Evolutionary conservation across 2,113 vertebrate genomes (phyloP).

Genomic region (Scytalopus superciliaris): DNA sequence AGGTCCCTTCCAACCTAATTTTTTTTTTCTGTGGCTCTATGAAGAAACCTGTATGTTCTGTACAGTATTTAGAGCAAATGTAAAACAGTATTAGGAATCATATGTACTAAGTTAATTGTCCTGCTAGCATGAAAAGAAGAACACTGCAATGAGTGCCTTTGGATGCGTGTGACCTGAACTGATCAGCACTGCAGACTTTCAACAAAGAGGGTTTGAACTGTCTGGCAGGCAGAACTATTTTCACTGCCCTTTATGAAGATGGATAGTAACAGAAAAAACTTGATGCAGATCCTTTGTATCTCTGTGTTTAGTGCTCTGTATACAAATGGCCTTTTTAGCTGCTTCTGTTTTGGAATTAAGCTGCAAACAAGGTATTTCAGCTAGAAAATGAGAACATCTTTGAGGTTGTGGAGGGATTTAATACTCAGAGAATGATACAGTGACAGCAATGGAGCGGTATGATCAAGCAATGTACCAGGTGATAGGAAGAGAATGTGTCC

Average conservation of each 20-base stretch:
- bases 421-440: not conserved
- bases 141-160: not conserved
- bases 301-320: not conserved
- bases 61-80: not conserved
- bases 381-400: conserved; percentile 25
- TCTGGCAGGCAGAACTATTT: conserved; percentile 22
- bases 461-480: not conserved
- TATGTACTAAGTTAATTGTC: not conserved
- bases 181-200: not conserved
- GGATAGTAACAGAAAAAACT: conserved; percentile 23
- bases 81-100: not conserved
- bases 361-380: not conserved
- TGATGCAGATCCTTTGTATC: not conserved
- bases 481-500: conserved; percentile 5
- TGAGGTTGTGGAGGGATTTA: not conserved
- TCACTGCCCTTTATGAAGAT: not conserved
- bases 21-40: not conserved
- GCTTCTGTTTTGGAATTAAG: not conserved
- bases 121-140: not conserved
- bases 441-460: not conserved
- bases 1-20: not conserved
- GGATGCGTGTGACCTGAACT: conserved; percentile 34
- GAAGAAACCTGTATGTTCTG: not conserved
- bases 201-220: conserved; percentile 6
- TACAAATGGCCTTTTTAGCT: not conserved